Conservation (phyloP, 1,140 invertebrate genomes). For the Ditylenchus dipsaci region DNA sequence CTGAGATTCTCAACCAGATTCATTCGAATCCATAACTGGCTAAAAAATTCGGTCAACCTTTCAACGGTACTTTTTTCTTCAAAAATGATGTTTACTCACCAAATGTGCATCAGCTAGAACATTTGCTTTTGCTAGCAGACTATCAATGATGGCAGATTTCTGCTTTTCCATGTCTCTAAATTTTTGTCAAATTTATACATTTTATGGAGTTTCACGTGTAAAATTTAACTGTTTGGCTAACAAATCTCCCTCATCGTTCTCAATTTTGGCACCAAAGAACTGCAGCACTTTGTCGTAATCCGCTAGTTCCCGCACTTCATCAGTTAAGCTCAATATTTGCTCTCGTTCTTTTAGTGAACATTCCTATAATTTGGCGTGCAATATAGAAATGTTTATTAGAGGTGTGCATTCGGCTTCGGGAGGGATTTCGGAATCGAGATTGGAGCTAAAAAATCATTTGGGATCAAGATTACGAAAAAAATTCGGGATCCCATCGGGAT, state of each 20-base stretch:
- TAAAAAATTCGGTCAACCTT: no score
- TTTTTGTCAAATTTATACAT: neutral
- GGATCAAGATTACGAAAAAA: no score
- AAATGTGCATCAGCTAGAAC: conserved; percentile 33
- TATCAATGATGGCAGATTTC: conserved; percentile 31
- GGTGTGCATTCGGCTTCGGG: no score
- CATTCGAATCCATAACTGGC: no score
- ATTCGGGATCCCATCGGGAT: no score
- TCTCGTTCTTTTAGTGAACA: neutral
- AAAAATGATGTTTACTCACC: conserved; percentile 17
- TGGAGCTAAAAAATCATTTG: no score
- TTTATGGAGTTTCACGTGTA: no score
- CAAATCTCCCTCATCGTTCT: conserved; percentile 34
- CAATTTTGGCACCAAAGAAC: conserved; percentile 34
- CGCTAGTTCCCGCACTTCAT: conserved; percentile 74
- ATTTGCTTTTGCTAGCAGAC: conserved; percentile 31
- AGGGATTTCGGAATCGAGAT: no score
- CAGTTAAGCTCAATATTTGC: conserved; percentile 68
- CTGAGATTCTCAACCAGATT: no score
- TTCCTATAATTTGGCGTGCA: neutral
- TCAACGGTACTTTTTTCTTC: no score
- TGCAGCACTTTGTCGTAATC: conserved; percentile 70
- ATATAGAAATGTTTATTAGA: neutral
- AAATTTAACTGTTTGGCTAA: conserved; percentile 31
- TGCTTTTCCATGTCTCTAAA: conserved; percentile 36